Conservation (phyloP, 2,888 invertebrate species). For the Agrilus mali region DNA sequence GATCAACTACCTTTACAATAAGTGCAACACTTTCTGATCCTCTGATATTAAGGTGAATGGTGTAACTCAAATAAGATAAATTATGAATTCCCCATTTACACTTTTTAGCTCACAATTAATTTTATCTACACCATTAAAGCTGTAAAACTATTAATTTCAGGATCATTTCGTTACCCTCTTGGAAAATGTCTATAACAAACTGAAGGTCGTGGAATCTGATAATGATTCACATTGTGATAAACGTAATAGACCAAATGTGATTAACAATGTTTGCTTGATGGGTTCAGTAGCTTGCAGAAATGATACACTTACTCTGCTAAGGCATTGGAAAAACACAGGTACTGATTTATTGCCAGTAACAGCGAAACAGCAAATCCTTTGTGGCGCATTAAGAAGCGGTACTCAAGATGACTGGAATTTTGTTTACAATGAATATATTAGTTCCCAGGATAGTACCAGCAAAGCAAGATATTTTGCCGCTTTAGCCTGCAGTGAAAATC, state of each 20-base stretch:
- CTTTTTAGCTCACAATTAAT: no score
- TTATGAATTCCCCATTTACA: no score
- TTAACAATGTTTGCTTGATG: constrained; percentile 50
- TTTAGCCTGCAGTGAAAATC: constrained; percentile 13
- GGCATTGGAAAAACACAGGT: constrained; percentile 21
- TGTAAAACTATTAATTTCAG: no score
- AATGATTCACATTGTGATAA: constrained; percentile 35
- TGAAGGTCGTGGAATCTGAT: background rate
- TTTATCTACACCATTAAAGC: no score
- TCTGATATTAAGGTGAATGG: no score
- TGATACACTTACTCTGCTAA: constrained; percentile 33
- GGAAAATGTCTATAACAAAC: no score
- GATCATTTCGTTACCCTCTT: no score
- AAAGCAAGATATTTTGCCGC: constrained; percentile 8
- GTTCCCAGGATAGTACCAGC: background rate
- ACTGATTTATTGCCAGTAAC: constrained; percentile 41
- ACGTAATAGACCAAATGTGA: constrained; percentile 43
- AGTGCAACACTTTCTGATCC: no score
- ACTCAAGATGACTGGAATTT: constrained; percentile 46
- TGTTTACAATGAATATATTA: constrained; percentile 38
- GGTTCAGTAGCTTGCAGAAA: constrained; percentile 43
- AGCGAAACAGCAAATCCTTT: constrained; percentile 56
- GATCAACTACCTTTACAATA: no score
- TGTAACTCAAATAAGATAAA: no score
- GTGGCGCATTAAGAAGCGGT: constrained; percentile 54